phyloP scores from a whole-genome alignment of 1,140 invertebrate genomes.

The Agrilus planipennis region DNA sequence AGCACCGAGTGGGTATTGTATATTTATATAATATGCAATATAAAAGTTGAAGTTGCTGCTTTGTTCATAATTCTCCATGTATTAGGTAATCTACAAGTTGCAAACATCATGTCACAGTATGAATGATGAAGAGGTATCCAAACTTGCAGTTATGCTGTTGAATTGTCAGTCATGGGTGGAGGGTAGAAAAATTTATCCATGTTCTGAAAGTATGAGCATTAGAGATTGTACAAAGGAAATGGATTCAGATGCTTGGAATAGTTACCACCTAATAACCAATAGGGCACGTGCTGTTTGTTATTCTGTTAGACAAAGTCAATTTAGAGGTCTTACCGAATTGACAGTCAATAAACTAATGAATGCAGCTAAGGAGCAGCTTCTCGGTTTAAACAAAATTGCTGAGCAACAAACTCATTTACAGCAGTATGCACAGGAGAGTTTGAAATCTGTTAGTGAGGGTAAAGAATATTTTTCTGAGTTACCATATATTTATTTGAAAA shows the following conservation, averaged over 20 bases:
- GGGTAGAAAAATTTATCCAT: conserved; percentile 46
- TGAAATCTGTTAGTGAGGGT: conserved; percentile 38
- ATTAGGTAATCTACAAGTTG: conserved; percentile 45
- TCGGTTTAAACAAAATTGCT: conserved; percentile 31
- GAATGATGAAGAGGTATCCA: conserved; percentile 53
- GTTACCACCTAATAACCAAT: conserved; percentile 58
- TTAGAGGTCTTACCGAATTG: conserved; percentile 51
- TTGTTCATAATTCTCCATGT: neutral
- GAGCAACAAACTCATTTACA: conserved; percentile 44
- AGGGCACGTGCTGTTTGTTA: conserved; percentile 57
- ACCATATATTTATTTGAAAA: neutral
- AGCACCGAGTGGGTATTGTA: conserved; percentile 42
- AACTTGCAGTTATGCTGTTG: conserved; percentile 53
- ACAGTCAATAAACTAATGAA: conserved; percentile 54
- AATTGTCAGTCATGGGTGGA: conserved; percentile 57
- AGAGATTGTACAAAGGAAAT: conserved; percentile 52
- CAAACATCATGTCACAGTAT: conserved; percentile 44
- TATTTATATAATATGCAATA: neutral
- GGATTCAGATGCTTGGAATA: conserved; percentile 58
- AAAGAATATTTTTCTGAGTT: conserved; percentile 24
- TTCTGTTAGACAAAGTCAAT: conserved; percentile 49
- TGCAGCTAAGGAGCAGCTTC: conserved; percentile 34
- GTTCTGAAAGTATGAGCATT: conserved; percentile 48
- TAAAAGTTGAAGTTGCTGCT: neutral
- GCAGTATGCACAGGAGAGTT: conserved; percentile 38